Percentiles rank a stretch among this genome's conserved stretches.
These are phyloP conservation scores for Trypoxylon attenuatum DNA, from an alignment of 2,888 invertebrate species.

Conservation along the genomic window DNA sequence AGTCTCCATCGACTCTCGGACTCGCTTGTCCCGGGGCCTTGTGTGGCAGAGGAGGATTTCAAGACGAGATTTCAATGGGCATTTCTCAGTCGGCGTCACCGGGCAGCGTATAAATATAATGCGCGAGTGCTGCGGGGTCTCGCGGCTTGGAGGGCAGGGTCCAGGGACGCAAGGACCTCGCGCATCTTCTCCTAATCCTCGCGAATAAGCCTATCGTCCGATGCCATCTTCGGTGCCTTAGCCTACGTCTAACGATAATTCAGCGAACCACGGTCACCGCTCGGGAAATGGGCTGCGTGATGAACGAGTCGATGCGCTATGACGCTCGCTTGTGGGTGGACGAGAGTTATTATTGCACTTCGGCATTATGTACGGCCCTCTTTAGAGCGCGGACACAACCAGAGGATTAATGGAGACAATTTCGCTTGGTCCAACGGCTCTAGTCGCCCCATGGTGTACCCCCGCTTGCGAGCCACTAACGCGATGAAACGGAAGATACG, in stretches of 20 bases:
- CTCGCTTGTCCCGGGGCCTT: not conserved
- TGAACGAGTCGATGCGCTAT: slow-evolving; percentile 36
- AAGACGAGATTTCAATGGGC: slow-evolving; percentile 62
- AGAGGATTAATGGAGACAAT: slow-evolving; percentile 32
- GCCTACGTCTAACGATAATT: slow-evolving; percentile 42
- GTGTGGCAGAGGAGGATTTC: slow-evolving; percentile 31
- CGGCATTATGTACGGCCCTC: slow-evolving; percentile 20
- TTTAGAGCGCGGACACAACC: slow-evolving; percentile 16
- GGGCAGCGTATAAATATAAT: slow-evolving; percentile 49
- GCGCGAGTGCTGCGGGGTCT: slow-evolving; percentile 5
- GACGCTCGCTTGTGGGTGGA: slow-evolving; percentile 11
- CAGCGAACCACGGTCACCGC: slow-evolving; percentile 17
- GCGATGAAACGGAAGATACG: not conserved
- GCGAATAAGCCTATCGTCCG: slow-evolving; percentile 30
- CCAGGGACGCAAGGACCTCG: not conserved
- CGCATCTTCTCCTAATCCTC: slow-evolving; percentile 31
- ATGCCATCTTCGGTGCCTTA: slow-evolving; percentile 49
- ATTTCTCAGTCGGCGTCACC: slow-evolving; percentile 53
- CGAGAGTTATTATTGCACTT: slow-evolving; percentile 38
- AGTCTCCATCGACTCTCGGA: slow-evolving; percentile 2
- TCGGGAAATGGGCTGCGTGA: slow-evolving; percentile 34
- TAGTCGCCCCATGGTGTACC: not conserved
- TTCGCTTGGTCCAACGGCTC: slow-evolving; percentile 1
- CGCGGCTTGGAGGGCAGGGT: not conserved
- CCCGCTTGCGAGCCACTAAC: slow-evolving; percentile 2